phyloP scores from a whole-genome alignment of 2,113 vertebrate genomes.

The Hydrochoerus hydrochaeris region DNA sequence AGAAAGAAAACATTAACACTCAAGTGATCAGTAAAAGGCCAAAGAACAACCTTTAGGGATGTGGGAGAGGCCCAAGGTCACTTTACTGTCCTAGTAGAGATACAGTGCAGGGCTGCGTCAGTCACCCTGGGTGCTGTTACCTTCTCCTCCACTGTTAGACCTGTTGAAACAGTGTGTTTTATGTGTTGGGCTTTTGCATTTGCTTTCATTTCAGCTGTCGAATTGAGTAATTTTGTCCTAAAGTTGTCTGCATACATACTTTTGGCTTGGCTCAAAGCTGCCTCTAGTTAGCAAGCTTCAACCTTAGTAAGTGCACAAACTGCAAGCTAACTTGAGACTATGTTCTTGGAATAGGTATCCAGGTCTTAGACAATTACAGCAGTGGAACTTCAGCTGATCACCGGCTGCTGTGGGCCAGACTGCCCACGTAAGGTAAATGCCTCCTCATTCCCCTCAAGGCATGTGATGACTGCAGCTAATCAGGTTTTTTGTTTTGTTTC shows the following conservation, averaged over 20 bases:
- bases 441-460: neutral
- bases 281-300: neutral
- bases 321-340: neutral
- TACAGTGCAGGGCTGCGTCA: accelerated
- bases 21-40: neutral
- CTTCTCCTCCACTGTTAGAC: neutral
- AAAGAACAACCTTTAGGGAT: neutral
- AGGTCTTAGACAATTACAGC: neutral
- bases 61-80: too few species aligned
- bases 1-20: neutral
- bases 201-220: neutral
- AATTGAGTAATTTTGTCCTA: neutral
- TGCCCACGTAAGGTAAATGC: neutral
- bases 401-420: neutral
- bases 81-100: neutral
- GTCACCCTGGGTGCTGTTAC: neutral
- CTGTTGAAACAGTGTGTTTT: neutral
- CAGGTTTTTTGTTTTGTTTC: too few species aligned
- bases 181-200: neutral
- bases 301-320: neutral
- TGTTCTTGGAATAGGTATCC: neutral
- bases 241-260: neutral
- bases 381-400: neutral
- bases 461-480: too few species aligned
- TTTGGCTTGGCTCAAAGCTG: neutral